Base-by-base conservation (phyloP, 92 coral and sea anemone species). In the Plumapathes pennacea region DNA sequence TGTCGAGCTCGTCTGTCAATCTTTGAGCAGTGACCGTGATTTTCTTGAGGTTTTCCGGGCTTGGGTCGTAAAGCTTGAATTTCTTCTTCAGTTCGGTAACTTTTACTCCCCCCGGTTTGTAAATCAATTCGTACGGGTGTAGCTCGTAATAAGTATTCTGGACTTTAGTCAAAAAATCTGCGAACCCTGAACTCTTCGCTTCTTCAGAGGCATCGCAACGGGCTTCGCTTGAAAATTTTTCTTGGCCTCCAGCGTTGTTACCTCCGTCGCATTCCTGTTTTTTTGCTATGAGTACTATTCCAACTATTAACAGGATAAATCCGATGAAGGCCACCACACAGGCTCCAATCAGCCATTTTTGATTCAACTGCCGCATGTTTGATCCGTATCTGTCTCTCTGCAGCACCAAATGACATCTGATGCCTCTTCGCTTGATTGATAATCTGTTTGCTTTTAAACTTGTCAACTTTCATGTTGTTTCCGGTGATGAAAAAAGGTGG, bases 131-230 rank as follows among this genome's bases (percentile, higher is more conserved):
- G 20, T 74, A 32, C 0, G 83, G 92, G 23, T 71, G 70, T 1
- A 71, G 34, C 0, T 72, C 76, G 24, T 26, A 53, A 30, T 60
- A 80, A 0, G 69, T 54, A 10, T 66, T 66, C 58, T 72, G 75
- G 13, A 81, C 95, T 56, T 76, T 80, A 10, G 69, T 34, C 0
- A 89, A 46, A 34, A 85, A 76, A 5, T 44, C 37, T 10, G 56
- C 88, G 19, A 89, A 65, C 9, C 94, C 97, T 3, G 89, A 78
- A 20, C 72, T 68, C 24, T 38, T n/a, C 25, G 94, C 97, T 38
- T 85, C 80, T 1, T 37, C 63, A 27, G 85, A 78, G 40, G 45
- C 54, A 7, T 29, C 33, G 18, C 72, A 62, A 17, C 74, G n/a
- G n/a, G n/a, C n/a, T n/a, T n/a, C n/a, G n/a, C n/a, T n/a, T n/a